Base-by-base conservation (phyloP, 1,140 invertebrate genomes). In the Condylostylus longicornis region DNA sequence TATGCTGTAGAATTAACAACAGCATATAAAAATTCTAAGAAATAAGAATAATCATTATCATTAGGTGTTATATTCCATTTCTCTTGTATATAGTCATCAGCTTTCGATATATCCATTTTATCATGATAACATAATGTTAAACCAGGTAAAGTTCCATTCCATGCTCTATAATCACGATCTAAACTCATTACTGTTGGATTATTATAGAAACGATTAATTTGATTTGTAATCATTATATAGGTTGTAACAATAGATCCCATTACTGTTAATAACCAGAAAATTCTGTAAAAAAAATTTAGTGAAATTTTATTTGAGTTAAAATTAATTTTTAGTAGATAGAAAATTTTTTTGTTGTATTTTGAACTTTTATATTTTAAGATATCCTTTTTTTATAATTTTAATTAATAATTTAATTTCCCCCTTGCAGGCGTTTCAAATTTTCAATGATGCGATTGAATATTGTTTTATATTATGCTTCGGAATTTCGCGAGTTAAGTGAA, bases 101-200 rank as follows among this genome's bases (percentile, higher is more conserved):
- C 53, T 38, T 50, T 50, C 12, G 46, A 44, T 12, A 58, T 46
- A 42, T 69, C 55, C 2, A 62, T 53, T 50, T 65, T 65, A 21
- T 63, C 54, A 9, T 62, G 49, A 20, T 68, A 67, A 42, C 68
- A 70, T 6, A 70, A 38, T 0, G 74, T 72, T 5, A 72, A 62
- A 0, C 72, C 64, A 5, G 74, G 74, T 49, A 74, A 66, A 0
- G 71, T 67, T 13, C 74, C 70, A 40, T 74, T 72, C 75, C 75
- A 78, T 13, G 70, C 66, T 18, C 72, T 70, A 43, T 74, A 70
- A 42, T 78, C 70, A 29, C 72, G 63, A 48, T 77, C 75, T 42
- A 77, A 68, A 1, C 72, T 76, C 37, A 75, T 72, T 2, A 78
- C 75, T 1, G 70, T 72, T 1, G 75, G 75, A 21, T 67, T 69